Percentiles rank a stretch among this genome's conserved stretches.
These are phyloP conservation scores for Nannoperca australis DNA, from an alignment of 2,797 vertebrate species.

Conservation along the genomic window DNA sequence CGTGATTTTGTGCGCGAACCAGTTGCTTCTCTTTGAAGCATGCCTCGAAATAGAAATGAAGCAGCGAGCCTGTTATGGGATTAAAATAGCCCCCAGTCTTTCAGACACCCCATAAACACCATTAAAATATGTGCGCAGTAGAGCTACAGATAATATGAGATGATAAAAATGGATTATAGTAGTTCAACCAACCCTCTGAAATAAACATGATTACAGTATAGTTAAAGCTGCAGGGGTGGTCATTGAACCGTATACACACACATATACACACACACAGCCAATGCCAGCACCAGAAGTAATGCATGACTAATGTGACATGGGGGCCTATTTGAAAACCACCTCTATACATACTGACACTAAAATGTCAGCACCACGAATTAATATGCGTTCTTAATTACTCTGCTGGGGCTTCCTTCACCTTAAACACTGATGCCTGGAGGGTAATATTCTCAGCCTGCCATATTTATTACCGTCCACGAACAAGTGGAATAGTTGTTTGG, in stretches of 20 bases:
- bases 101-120: constrained; percentile 42
- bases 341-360: constrained; percentile 48
- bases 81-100: constrained; percentile 40
- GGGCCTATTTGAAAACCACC: constrained; percentile 45
- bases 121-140: background rate
- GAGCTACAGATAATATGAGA: background rate
- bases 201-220: constrained; percentile 2
- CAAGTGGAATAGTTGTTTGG: constrained; percentile 46
- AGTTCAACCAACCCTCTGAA: background rate
- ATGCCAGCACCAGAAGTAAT: constrained; percentile 12
- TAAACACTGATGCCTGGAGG: constrained; percentile 28
- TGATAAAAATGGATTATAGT: background rate
- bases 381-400: constrained; percentile 49
- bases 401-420: constrained; percentile 33
- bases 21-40: constrained; percentile 10
- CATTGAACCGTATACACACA: constrained; percentile 6
- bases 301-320: constrained; percentile 51
- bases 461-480: constrained; percentile 22
- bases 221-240: constrained; percentile 7
- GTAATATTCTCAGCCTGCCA: constrained; percentile 14
- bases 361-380: constrained; percentile 58
- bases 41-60: constrained; percentile 20
- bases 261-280: background rate
- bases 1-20: background rate
- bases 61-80: constrained; percentile 40